Evolutionary conservation across 2,113 vertebrate genomes (phyloP).

Genomic region (Cinclus cinclus): DNA sequence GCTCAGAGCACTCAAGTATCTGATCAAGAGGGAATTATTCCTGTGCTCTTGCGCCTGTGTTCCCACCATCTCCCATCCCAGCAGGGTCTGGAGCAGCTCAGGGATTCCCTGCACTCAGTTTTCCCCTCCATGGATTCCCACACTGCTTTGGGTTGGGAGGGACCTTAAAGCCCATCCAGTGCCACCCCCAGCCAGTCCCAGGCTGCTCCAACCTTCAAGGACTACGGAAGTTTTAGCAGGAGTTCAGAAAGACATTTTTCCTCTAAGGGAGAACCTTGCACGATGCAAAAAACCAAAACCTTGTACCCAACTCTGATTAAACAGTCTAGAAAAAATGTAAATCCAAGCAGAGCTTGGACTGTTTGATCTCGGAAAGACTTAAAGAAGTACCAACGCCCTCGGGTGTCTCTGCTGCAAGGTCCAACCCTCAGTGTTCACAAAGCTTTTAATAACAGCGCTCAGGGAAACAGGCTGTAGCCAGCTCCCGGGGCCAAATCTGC

Average conservation of each 20-base stretch:
- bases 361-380: background rate
- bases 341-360: background rate
- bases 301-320: background rate
- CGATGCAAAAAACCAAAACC: background rate
- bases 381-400: background rate
- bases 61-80: background rate
- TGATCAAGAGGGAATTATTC: background rate
- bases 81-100: background rate
- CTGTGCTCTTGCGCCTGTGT: fast-evolving
- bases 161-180: background rate
- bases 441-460: fast-evolving
- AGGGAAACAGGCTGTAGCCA: background rate
- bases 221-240: background rate
- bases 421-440: background rate
- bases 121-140: too few species aligned
- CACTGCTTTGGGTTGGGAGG: background rate
- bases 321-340: slow-evolving; percentile 7
- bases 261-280: background rate
- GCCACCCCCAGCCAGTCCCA: background rate
- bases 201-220: background rate
- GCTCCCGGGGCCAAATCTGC: fast-evolving
- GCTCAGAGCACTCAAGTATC: too few species aligned
- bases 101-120: background rate
- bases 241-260: background rate
- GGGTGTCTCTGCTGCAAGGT: background rate